Conservation (phyloP, 2,797 vertebrate genomes). For the Rhinoraja longicauda region DNA sequence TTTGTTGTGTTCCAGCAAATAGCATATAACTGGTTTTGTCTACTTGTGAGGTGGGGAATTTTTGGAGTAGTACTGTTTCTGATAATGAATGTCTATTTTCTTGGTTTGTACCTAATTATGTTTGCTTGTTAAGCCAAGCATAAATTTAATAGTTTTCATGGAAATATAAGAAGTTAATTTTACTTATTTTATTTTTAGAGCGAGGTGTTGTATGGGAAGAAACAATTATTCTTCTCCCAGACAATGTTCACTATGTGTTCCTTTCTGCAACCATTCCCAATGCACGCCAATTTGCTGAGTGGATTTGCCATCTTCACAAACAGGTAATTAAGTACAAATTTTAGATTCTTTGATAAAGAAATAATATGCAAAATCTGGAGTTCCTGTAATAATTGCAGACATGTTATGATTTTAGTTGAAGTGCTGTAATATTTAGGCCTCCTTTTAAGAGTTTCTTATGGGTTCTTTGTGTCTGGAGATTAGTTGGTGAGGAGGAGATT, state of each 20-base stretch:
- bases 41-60: background rate
- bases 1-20: background rate
- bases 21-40: background rate
- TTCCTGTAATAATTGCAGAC: background rate
- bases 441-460: background rate
- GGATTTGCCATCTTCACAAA: constrained; percentile 96
- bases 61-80: background rate
- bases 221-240: constrained; percentile 95
- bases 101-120: background rate
- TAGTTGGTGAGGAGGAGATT: background rate
- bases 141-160: background rate
- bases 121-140: background rate
- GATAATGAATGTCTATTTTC: background rate
- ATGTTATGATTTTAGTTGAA: background rate
- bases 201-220: constrained; percentile 98
- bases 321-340: constrained; percentile 62
- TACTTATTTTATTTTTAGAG: constrained; percentile 60
- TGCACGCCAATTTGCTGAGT: constrained; percentile 93
- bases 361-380: background rate
- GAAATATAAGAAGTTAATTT: background rate
- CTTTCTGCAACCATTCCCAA: constrained; percentile 97
- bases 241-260: constrained; percentile 97
- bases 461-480: background rate
- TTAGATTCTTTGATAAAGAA: constrained; percentile 41
- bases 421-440: background rate